Base-by-base conservation (phyloP, 1,140 invertebrate genomes). In the Saccostrea echinata region DNA sequence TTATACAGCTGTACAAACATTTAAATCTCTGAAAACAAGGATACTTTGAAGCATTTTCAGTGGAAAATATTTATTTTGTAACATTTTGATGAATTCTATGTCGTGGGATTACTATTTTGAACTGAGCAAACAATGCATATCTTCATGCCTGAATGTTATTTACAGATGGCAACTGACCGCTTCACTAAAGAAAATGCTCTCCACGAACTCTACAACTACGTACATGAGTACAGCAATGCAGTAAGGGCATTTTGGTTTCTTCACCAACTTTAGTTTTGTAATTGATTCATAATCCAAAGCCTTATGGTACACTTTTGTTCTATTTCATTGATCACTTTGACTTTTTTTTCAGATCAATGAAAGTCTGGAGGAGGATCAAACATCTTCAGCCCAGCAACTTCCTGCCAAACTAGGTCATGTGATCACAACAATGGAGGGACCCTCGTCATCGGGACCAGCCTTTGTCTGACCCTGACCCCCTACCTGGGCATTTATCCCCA, bases 141-240 rank as follows among this genome's bases (percentile, higher is more conserved):
- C 43, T 43, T 43, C 4, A 6, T 61, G 16, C 16, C 4, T 18
- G 18, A 21, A 0, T 91, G 30, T 88, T 85, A 53, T 88, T 91
- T 90, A 33, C 91, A 94, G 93, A 92, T 92, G 89, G 91, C 91
- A 68, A 91, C 92, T 33, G 92, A 91, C 35, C 90, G 92, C 30
- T 93, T 94, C 57, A 92, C 93, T 87, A 92, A 92, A 85, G 91
- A 92, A 86, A 93, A 92, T 93, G 93, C 93, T 57, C 89, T 94
- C 51, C 89, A 91, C 84, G 93, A 94, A 88, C 89, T 94, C 21
- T 94, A 93, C 86, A 91, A 89, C 52, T 94, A 93, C 88, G 92
- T 93, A 27, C 92, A 92, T 35, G 93, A 93, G 86, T 94, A 93
- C 87, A 92, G 89, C 64, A 92, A 90, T 88, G 93, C 93, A 90